Conservation (phyloP, 2,113 vertebrate species). For the Nematolebias whitei region DNA sequence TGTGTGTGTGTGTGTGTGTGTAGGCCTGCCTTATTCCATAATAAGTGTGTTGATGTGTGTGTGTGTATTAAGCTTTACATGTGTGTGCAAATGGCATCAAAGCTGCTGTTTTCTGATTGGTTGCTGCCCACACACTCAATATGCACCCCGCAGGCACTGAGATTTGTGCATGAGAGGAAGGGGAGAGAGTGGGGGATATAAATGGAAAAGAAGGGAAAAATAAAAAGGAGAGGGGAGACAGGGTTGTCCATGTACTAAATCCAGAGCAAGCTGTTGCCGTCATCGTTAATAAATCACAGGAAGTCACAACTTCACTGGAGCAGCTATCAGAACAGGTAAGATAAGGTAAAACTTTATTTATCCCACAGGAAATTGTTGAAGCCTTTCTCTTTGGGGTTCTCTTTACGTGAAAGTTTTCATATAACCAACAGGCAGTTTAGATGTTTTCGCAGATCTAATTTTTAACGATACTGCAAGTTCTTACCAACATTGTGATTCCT, state of each 20-base stretch:
- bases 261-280: too few relatives aligned
- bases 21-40: too few relatives aligned
- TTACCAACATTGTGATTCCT: too few relatives aligned
- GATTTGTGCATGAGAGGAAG: slow-evolving; percentile 16
- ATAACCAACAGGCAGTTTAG: too few relatives aligned
- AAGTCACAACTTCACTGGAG: too few relatives aligned
- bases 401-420: background rate
- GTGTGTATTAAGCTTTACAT: slow-evolving; percentile 50
- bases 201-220: slow-evolving; percentile 13
- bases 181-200: slow-evolving; percentile 14
- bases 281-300: too few relatives aligned
- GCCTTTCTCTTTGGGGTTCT: background rate
- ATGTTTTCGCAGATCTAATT: too few relatives aligned
- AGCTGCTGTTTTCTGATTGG: slow-evolving; percentile 67
- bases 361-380: too few relatives aligned
- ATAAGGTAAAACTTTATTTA: too few relatives aligned
- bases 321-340: background rate
- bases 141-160: slow-evolving; percentile 42
- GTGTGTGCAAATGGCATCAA: slow-evolving; percentile 58
- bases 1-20: slow-evolving; percentile 13
- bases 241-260: too few relatives aligned
- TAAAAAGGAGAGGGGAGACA: slow-evolving; percentile 1
- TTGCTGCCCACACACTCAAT: slow-evolving; percentile 53
- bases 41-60: slow-evolving; percentile 25
- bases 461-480: too few relatives aligned